Evolutionary conservation across 2,888 invertebrate species (phyloP).

Genomic region (Caenorhabditis imperialis): DNA sequence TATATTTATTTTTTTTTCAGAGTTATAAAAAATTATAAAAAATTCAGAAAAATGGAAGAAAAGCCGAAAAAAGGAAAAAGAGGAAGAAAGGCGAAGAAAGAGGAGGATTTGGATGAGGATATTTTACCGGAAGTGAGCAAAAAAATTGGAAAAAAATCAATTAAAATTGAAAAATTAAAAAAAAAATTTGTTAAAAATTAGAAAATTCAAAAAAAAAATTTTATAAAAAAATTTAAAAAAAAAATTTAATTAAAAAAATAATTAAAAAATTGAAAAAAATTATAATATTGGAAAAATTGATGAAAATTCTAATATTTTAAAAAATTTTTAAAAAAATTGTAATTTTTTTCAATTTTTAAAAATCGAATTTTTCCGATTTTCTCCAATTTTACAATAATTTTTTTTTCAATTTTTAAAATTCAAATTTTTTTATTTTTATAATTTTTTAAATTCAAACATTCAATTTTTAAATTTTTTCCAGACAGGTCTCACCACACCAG

Average conservation of each 20-base stretch:
- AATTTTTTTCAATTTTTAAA: background rate
- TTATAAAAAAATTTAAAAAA: too few species aligned
- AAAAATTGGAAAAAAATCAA: too few species aligned
- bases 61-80: slow-evolving; percentile 1
- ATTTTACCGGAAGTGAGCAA: slow-evolving; percentile 9
- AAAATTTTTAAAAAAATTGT: background rate
- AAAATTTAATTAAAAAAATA: too few species aligned
- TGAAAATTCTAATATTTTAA: background rate
- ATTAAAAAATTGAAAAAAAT: too few species aligned
- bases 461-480: slow-evolving; percentile 2
- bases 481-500: slow-evolving; percentile 13
- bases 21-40: slow-evolving; percentile 1
- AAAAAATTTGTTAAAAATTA: too few species aligned
- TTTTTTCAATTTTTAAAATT: background rate
- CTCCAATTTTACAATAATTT: background rate
- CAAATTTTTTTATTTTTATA: background rate
- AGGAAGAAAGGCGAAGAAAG: background rate
- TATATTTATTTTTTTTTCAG: background rate
- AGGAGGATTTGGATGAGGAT: slow-evolving; percentile 20
- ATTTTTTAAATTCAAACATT: background rate
- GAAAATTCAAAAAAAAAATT: background rate
- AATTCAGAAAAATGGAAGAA: background rate
- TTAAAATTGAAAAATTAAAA: too few species aligned
- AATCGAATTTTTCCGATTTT: background rate
- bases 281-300: too few species aligned